These are phyloP conservation scores for Tragelaphus oryx DNA, from an alignment of 2,797 vertebrate genomes.

Conservation along the genomic window DNA sequence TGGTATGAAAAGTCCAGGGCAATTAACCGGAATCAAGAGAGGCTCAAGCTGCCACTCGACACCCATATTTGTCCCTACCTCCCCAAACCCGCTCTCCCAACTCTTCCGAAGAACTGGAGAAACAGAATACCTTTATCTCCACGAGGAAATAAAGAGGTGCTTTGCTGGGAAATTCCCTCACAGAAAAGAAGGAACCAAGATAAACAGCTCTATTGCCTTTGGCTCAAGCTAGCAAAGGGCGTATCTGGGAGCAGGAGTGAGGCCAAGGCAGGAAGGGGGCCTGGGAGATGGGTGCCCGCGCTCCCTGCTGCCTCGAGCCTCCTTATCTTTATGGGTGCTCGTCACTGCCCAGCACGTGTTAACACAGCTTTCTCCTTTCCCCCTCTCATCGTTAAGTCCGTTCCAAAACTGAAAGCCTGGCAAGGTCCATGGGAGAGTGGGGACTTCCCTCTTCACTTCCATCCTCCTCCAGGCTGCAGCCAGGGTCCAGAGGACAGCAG, in stretches of 20 bases:
- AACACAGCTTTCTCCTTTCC: background rate
- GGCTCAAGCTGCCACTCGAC: slow-evolving; percentile 60
- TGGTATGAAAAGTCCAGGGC: slow-evolving; percentile 42
- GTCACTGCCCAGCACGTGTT: background rate
- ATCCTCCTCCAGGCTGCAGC: background rate
- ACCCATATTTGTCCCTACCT: background rate
- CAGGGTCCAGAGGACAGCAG: background rate
- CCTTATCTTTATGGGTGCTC: slow-evolving; percentile 39
- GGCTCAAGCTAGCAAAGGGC: background rate
- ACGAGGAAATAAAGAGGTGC: slow-evolving; percentile 78
- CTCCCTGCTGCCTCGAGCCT: background rate
- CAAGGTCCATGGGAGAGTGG: background rate
- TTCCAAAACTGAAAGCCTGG: slow-evolving; percentile 6
- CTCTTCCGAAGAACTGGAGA: slow-evolving; percentile 40
- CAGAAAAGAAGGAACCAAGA: slow-evolving; percentile 59
- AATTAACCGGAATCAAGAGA: slow-evolving; percentile 60
- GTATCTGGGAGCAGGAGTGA: background rate
- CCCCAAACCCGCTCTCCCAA: background rate
- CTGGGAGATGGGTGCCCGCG: background rate
- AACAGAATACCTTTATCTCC: slow-evolving; percentile 75
- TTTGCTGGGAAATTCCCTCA: slow-evolving; percentile 78
- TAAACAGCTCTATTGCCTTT: slow-evolving; percentile 65
- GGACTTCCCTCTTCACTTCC: background rate
- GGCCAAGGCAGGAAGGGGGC: background rate
- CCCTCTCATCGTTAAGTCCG: background rate